Evolutionary conservation across 2,797 vertebrate species (phyloP), one percentile per base, ranked within the genome.

Genomic region (Notolabrus celidotus): DNA sequence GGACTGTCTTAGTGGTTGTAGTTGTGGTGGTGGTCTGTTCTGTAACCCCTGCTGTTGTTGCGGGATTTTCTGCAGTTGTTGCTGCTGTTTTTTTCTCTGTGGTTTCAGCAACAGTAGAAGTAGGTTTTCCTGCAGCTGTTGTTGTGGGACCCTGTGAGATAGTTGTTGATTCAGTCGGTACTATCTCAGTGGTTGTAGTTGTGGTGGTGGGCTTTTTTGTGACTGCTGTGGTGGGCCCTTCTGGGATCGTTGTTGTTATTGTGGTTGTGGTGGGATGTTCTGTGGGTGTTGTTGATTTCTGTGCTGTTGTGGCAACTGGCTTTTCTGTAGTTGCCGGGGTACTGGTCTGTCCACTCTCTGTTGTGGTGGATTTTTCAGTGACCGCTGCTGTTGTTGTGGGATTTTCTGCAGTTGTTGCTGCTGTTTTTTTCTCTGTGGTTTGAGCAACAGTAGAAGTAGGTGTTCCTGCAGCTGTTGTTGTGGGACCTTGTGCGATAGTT

Each of bases 311-410:
- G 43, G 20, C 23, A 17, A 20, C 64, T 5, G 38, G 38, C 23
- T 52, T 14, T 51, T 38, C 34, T 0, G 20, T 1, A 0, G 14
- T 12, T 0, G 23, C 19, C 1, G 20, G 42, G 31, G 53, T 58
- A 10, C 42, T 47, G 10, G 22, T 20, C 19, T 22, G 31, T 46
- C 16, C 46, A 39, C 33, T 62, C 16, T 63, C 34, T 14, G 23
- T 14, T n/a, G 27, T 36, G 12, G 19, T 19, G 27, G 16, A 8
- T 10, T 2, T 19, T 59, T 16, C 19, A 36, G 59, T 36, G 60
- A 20, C 58, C 0, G 25, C 3, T 59, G 29, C 36, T 34, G 65
- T 11, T 10, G 55, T 43, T 0, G 41, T 36, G 12, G 34, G n/a
- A n/a, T n/a, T n/a, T n/a, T n/a, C n/a, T n/a, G n/a, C n/a, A n/a